Conservation (phyloP, 2,113 vertebrate species). For the Austrofundulus limnaeus region DNA sequence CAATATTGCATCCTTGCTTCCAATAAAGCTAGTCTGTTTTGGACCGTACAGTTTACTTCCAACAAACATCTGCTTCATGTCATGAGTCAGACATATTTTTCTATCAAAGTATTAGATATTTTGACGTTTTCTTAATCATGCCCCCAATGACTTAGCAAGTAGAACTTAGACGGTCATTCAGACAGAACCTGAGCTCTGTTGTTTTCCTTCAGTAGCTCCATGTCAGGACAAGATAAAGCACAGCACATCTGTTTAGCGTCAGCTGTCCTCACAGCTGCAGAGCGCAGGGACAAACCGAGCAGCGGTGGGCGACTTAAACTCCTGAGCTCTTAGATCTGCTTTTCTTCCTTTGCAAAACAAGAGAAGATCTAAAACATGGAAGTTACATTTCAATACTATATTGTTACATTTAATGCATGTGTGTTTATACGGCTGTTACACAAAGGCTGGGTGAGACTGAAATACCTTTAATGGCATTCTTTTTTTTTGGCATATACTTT, state of each 20-base stretch:
- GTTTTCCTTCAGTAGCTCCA: slow-evolving; percentile 66
- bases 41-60: neutral
- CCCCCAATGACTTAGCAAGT: slow-evolving; percentile 38
- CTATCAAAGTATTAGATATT: slow-evolving; percentile 45
- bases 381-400: slow-evolving; percentile 13
- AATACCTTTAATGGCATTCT: neutral
- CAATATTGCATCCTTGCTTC: neutral
- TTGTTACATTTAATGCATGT: neutral
- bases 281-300: slow-evolving; percentile 56
- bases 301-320: slow-evolving; percentile 69
- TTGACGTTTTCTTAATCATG: slow-evolving; percentile 21
- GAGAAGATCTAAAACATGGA: neutral
- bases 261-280: slow-evolving; percentile 41
- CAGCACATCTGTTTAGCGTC: slow-evolving; percentile 74
- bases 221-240: slow-evolving; percentile 73
- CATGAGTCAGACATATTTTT: slow-evolving; percentile 33
- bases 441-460: neutral
- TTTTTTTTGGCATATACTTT: neutral
- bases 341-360: slow-evolving; percentile 49
- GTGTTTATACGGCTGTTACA: neutral
- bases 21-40: slow-evolving; percentile 3
- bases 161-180: slow-evolving; percentile 40
- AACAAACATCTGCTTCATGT: slow-evolving; percentile 36
- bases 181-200: slow-evolving; percentile 32
- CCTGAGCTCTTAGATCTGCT: slow-evolving; percentile 66